Percentiles rank a stretch among this genome's conserved stretches.
phyloP scores from a whole-genome alignment of 2,888 invertebrate species.

The Megalurothrips usitatus region DNA sequence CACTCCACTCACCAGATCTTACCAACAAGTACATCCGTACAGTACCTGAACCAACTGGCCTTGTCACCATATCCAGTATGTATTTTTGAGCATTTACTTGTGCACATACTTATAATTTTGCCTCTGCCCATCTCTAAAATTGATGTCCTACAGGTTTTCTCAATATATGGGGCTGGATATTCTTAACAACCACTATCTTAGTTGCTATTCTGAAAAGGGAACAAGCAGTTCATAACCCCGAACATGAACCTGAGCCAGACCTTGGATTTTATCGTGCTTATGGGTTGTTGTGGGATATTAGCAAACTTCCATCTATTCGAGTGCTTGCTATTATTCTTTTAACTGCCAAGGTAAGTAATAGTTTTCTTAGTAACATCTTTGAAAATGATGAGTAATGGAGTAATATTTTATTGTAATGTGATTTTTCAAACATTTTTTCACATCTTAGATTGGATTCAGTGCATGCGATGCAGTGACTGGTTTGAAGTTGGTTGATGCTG shows the following conservation, averaged over 20 bases:
- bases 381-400: not conserved
- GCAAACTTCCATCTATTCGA: slow-evolving; percentile 66
- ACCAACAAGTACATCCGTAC: slow-evolving; percentile 87
- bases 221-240: slow-evolving; percentile 71
- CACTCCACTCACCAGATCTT: slow-evolving; percentile 91
- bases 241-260: slow-evolving; percentile 75
- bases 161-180: slow-evolving; percentile 91
- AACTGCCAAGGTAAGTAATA: slow-evolving; percentile 49
- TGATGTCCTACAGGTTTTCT: slow-evolving; percentile 64
- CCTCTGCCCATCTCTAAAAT: not conserved
- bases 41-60: slow-evolving; percentile 64
- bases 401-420: slow-evolving; percentile 8
- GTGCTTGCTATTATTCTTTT: slow-evolving; percentile 74
- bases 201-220: slow-evolving; percentile 39
- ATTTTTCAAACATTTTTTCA: slow-evolving; percentile 40
- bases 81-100: slow-evolving; percentile 27
- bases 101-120: no score
- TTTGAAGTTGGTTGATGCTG: slow-evolving; percentile 91
- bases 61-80: slow-evolving; percentile 60
- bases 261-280: slow-evolving; percentile 75
- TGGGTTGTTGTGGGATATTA: slow-evolving; percentile 50
- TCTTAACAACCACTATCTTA: slow-evolving; percentile 82
- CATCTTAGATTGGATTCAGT: slow-evolving; percentile 79
- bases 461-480: slow-evolving; percentile 93
- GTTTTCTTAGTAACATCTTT: not conserved